Base-by-base conservation (phyloP, 1,140 invertebrate species). In the Uloborus diversus region DNA sequence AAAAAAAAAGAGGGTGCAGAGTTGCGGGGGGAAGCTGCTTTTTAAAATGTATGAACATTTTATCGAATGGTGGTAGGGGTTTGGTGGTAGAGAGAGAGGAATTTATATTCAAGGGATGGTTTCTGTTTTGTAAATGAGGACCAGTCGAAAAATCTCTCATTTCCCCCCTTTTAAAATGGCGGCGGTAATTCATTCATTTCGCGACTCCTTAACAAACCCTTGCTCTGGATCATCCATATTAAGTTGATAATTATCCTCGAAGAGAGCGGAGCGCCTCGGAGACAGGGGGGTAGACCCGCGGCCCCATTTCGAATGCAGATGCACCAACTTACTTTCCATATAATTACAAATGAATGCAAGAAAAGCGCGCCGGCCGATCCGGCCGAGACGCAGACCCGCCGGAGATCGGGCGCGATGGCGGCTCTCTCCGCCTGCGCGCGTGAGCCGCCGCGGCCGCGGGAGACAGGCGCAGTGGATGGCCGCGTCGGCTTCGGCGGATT, bases 1-100 rank as follows among this genome's bases (percentile, higher is more conserved):
- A 65, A 66, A 78, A 78, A 65, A 47, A 51, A 64, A 51, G 47
- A 25, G 13, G 57, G 47, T 32, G 28, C 33, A 30, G 32, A 30
- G 70, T 20, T 27, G 49, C 17, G 32, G 56, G 56, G 69, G 69
- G 61, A 32, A 28, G 30, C n/a, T 75, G 73, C 73, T 78, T 78
- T 78, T 78, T 78, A 78, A 78, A 78, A 78, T 78, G 73, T 78
- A 78, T 78, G 73, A 78, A 78, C 73, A 78, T 78, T 78, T 78
- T 78, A 78, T 78, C 73, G 73, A 78, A 78, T 78, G 62, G 73
- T 62, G 61, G 35, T 66, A 57, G 35, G 56, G 23, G 71, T 33
- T 25, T n/a, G 42, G 42, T 20, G 35, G 25, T 28, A 14, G 69
- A 30, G 27, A 20, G 11, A 32, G 37, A n/a, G 37, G 42, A 65